Percentiles rank a stretch among this genome's conserved stretches.
Conservation (phyloP, 2,888 invertebrate species). For the Dolichopus griseipennis region DNA sequence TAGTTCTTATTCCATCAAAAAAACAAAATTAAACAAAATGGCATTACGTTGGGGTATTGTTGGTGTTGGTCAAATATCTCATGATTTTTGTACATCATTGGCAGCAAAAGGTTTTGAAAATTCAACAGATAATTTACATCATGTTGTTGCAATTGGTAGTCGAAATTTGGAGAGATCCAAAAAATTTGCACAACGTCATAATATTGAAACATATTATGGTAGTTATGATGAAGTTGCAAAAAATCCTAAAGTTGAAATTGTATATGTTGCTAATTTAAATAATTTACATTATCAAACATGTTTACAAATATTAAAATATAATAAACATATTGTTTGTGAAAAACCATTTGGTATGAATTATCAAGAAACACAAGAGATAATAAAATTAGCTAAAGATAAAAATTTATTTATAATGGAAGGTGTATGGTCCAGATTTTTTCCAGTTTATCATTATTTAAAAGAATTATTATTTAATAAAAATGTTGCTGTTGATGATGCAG, state of each 20-base stretch:
- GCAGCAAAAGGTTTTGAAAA: constrained; percentile 47
- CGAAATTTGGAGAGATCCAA: constrained; percentile 57
- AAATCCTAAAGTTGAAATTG: constrained; percentile 67
- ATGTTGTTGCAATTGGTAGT: constrained; percentile 66
- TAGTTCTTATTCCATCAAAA: no score
- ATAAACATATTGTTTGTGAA: constrained; percentile 79
- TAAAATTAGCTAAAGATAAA: constrained; percentile 54
- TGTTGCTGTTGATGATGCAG: constrained; percentile 45
- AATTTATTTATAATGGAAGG: constrained; percentile 74
- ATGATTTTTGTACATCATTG: constrained; percentile 68
- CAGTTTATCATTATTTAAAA: constrained; percentile 57
- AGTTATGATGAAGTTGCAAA: constrained; percentile 63
- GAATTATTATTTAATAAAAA: constrained; percentile 39
- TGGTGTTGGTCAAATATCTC: constrained; percentile 70
- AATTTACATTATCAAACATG: constrained; percentile 58
- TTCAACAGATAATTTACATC: constrained; percentile 46
- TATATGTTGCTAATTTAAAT: constrained; percentile 69
- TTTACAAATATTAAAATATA: constrained; percentile 62
- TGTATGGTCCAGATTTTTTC: constrained; percentile 73
- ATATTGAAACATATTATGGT: constrained; percentile 59
- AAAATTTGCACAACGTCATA: constrained; percentile 60
- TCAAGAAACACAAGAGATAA: constrained; percentile 57
- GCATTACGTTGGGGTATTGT: constrained; percentile 68
- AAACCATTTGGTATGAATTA: constrained; percentile 73
- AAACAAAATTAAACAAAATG: constrained; percentile 19